Base-by-base conservation (phyloP, 2,888 invertebrate species). In the Thecophora atra region DNA sequence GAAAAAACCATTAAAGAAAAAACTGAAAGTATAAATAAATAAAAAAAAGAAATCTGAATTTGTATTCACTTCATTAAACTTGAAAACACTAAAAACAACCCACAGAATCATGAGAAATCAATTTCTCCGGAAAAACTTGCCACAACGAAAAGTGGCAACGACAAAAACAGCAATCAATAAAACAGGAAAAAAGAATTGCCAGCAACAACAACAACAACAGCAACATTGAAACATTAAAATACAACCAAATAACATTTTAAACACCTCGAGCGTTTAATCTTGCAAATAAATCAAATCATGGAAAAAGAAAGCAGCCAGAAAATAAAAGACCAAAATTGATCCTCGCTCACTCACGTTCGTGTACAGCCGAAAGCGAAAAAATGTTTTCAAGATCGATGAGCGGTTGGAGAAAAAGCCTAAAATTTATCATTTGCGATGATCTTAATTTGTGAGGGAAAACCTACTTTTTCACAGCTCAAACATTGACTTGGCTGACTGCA, bases 361-460 rank as follows among this genome's bases (percentile, higher is more conserved):
- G 37, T 37, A 37, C 24, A 1, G 56, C 21, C 26, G 56, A 56
- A 13, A 24, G 56, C 56, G 15, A 52, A 52, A 19, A 19, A 24
- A 3, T 56, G 19, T 56, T 19, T 56, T n/a, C 6, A 56, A 56
- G 56, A 56, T 56, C 56, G 15, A 52, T 6, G 56, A 5, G 24
- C n/a, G 54, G 11, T 54, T 19, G 6, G 11, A 56, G 37, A 37
- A 47, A 47, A 47, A 47, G 17, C 47, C n/a, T 47, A 11, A 47
- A 56, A 58, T 68, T 58, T 58, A 58, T 68, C 58, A 68, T 58
- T 68, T 68, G 19, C 5, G 58, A 17, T 44, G 58, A 68, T 68
- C 58, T 56, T 44, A 68, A 68, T 68, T 68, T 68, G 58, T 24
- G 68, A 37, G 42, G n/a, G 44, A 68, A 58, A 58, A 24, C 44